Evolutionary conservation across 2,797 vertebrate species (phyloP).

Genomic region (Tiaroga cobitis): DNA sequence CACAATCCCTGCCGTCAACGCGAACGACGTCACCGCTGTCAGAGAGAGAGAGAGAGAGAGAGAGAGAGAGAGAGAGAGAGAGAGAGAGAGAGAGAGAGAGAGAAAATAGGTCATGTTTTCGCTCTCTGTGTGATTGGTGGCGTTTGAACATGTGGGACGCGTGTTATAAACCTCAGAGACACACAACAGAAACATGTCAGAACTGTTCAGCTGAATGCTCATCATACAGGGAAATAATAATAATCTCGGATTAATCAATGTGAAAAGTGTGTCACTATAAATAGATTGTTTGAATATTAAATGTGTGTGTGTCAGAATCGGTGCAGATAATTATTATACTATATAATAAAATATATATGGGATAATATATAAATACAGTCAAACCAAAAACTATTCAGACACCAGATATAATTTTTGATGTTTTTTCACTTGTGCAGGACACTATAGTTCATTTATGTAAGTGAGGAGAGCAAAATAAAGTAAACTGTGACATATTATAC

Average conservation of each 20-base stretch:
- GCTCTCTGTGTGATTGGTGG: neutral
- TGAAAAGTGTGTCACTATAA: neutral
- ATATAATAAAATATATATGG: no score
- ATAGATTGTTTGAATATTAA: neutral
- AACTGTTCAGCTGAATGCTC: neutral
- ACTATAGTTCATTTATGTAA: no score
- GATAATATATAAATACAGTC: no score
- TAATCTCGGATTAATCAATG: neutral
- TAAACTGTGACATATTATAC: no score
- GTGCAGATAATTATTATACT: neutral
- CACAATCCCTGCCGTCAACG: neutral
- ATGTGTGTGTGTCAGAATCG: neutral
- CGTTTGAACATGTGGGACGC: conserved; percentile 22
- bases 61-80: no score
- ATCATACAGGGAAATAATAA: neutral
- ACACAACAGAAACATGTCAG: neutral
- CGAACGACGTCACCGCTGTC: neutral
- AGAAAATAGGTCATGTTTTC: conserved; percentile 22
- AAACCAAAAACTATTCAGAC: no score
- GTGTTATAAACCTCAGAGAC: conserved; percentile 24
- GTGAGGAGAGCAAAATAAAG: no score
- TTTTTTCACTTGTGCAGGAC: no score
- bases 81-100: no score
- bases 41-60: neutral
- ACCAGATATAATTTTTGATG: no score